phyloP scores from a whole-genome alignment of 2,797 vertebrate genomes.

The Morelia viridis region DNA sequence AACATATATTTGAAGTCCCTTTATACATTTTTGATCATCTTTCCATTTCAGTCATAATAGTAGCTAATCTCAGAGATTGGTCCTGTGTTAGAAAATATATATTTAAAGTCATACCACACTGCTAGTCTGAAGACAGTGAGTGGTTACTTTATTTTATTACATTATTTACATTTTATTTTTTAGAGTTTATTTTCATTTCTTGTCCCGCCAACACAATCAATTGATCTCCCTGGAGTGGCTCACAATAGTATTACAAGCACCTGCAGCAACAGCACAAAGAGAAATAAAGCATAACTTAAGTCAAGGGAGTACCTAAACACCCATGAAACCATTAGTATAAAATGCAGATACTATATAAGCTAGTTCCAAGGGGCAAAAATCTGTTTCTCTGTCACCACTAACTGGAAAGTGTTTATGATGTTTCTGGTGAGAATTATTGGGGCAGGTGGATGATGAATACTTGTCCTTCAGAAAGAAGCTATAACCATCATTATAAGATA shows the following conservation, averaged over 20 bases:
- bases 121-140: not conserved
- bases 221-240: not conserved
- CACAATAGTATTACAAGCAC: not conserved
- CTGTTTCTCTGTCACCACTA: not conserved
- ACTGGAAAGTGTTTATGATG: not conserved
- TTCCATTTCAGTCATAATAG: not conserved
- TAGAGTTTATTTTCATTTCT: not conserved
- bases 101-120: not conserved
- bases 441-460: not conserved
- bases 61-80: not conserved
- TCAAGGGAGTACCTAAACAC: not conserved
- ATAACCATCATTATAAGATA: not conserved
- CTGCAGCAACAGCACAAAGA: not conserved
- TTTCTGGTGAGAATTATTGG: not conserved
- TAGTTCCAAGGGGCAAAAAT: not conserved
- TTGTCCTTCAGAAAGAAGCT: not conserved
- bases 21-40: no score
- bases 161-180: not conserved
- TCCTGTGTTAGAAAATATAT: not conserved
- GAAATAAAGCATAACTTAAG: not conserved
- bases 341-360: not conserved
- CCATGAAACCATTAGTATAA: not conserved
- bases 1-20: no score
- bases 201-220: not conserved
- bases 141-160: constrained; percentile 1